Evolutionary conservation across 2,888 invertebrate species (phyloP).

Genomic region (Mesopsocus fuscifrons): DNA sequence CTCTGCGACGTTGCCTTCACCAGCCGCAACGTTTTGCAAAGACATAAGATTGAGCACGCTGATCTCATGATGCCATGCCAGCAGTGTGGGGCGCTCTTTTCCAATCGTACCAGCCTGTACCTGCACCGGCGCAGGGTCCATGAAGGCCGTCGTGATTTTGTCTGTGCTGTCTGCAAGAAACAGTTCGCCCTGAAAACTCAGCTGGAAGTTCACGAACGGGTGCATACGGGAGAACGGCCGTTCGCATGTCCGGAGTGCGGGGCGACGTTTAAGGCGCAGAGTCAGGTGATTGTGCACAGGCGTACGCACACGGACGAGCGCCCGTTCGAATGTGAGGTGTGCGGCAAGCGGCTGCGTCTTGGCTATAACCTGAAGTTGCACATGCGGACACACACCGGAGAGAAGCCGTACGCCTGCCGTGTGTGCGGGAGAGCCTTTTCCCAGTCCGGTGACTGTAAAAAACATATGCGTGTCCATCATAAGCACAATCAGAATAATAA

Average conservation of each 20-base stretch:
- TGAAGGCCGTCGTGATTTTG: constrained; percentile 22
- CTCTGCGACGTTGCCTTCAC: constrained; percentile 25
- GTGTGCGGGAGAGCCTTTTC: constrained; percentile 8
- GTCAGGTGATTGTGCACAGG: constrained; percentile 14
- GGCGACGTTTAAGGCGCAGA: constrained; percentile 14
- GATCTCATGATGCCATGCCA: constrained; percentile 17
- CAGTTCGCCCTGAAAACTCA: constrained; percentile 15
- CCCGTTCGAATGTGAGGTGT: constrained; percentile 30
- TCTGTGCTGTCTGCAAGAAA: constrained; percentile 14
- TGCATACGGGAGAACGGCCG: constrained; percentile 15
- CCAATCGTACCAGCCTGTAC: not conserved
- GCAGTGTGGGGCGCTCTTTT: constrained; percentile 28
- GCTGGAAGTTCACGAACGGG: constrained; percentile 14
- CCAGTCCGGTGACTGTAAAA: constrained; percentile 1
- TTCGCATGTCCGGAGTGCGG: constrained; percentile 15
- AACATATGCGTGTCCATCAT: not conserved
- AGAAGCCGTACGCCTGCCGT: constrained; percentile 10
- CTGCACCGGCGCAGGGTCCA: constrained; percentile 20
- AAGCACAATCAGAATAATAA: not conserved
- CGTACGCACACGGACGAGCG: constrained; percentile 14
- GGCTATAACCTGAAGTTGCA: constrained; percentile 15
- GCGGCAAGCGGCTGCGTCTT: constrained; percentile 30
- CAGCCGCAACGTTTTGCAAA: constrained; percentile 16
- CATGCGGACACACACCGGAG: constrained; percentile 15
- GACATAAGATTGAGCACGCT: not conserved